These are phyloP conservation scores for Adelges cooleyi DNA, from an alignment of 1,140 invertebrate species.

Conservation along the genomic window DNA sequence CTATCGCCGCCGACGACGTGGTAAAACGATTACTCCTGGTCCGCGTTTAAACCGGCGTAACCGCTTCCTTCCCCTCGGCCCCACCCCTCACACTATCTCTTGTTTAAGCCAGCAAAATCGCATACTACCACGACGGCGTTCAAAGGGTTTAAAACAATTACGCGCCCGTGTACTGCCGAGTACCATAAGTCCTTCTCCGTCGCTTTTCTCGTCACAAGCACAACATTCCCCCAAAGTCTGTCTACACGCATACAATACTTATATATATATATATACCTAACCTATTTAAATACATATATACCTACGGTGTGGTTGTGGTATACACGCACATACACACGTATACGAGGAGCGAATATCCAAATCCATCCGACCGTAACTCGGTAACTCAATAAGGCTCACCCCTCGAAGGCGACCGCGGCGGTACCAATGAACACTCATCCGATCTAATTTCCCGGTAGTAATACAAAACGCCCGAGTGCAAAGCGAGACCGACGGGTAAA, in stretches of 20 bases:
- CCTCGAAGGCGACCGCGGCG: neutral
- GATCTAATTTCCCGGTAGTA: conserved; percentile 24
- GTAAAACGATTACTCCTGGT: no score
- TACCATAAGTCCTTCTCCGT: neutral
- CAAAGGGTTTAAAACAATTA: conserved; percentile 25
- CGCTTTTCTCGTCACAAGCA: no score
- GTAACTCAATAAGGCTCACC: conserved; percentile 27
- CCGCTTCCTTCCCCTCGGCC: no score
- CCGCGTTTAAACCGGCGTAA: no score
- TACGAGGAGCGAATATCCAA: neutral
- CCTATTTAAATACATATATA: neutral
- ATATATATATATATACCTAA: neutral
- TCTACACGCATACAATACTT: no score
- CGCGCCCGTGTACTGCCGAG: neutral
- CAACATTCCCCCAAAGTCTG: no score
- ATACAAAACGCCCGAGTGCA: neutral
- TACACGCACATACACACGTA: neutral
- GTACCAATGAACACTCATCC: conserved; percentile 11
- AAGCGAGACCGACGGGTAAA: neutral
- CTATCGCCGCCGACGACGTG: no score
- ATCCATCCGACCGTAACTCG: conserved; percentile 14
- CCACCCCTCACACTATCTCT: no score
- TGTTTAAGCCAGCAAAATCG: no score
- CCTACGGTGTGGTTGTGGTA: neutral
- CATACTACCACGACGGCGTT: neutral